Conservation (phyloP, 2,797 vertebrate genomes). For the Sebastes kiyomatsui region DNA sequence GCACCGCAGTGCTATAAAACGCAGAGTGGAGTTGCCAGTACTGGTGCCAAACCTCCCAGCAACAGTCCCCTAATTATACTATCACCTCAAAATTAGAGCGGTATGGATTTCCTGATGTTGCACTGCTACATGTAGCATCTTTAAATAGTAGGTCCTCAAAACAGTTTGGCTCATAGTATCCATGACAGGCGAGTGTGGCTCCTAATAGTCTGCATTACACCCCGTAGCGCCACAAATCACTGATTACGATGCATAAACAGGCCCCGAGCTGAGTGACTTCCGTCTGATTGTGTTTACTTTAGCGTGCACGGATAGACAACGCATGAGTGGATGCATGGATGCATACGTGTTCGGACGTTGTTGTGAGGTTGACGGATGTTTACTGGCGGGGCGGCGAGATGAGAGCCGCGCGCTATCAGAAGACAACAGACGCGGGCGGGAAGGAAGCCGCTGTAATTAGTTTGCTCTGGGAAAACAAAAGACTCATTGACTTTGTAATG, state of each 20-base stretch:
- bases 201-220: constrained; percentile 54
- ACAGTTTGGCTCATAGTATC: constrained; percentile 34
- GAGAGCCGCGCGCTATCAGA: constrained; percentile 58
- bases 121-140: constrained; percentile 37
- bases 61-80: constrained; percentile 67
- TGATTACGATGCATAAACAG: constrained; percentile 31
- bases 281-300: constrained; percentile 35
- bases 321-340: background rate
- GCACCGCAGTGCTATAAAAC: constrained; percentile 2
- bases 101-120: constrained; percentile 62
- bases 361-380: constrained; percentile 41
- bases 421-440: constrained; percentile 48
- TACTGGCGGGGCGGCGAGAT: constrained; percentile 22
- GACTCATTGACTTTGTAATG: constrained; percentile 56
- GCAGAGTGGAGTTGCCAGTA: background rate
- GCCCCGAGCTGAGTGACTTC: background rate
- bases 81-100: constrained; percentile 50
- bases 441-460: constrained; percentile 72
- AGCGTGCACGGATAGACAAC: background rate
- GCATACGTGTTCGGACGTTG: background rate
- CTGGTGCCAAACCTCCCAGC: constrained; percentile 51
- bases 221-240: constrained; percentile 15
- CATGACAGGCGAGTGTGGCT: constrained; percentile 39
- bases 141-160: constrained; percentile 64
- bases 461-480: constrained; percentile 69